These are phyloP conservation scores for Clarias laeviceps DNA, from an alignment of 2,797 vertebrate genomes.

Conservation along the genomic window DNA sequence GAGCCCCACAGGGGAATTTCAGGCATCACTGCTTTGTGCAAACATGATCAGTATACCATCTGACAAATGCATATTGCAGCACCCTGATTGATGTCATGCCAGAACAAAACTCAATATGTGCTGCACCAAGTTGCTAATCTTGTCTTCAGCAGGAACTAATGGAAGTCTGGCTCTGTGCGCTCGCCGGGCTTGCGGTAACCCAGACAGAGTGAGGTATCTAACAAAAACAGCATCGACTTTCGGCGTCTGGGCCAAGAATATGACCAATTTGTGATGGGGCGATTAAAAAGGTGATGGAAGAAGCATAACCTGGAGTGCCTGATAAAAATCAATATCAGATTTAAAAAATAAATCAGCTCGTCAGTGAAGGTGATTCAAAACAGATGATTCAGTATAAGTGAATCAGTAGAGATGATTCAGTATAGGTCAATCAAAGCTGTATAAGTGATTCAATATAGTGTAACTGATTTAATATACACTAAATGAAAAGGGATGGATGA, in stretches of 20 bases:
- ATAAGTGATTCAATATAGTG: background rate
- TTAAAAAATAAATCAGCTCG: background rate
- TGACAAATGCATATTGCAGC: constrained; percentile 48
- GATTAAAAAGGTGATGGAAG: constrained; percentile 35
- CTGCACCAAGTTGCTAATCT: constrained; percentile 53
- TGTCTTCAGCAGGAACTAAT: constrained; percentile 52
- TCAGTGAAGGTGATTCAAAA: background rate
- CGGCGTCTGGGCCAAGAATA: constrained; percentile 37
- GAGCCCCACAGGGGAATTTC: constrained; percentile 44
- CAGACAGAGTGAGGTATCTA: constrained; percentile 25
- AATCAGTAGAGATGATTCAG: background rate
- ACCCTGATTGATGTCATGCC: constrained; percentile 56
- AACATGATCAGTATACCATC: constrained; percentile 45
- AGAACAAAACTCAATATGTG: constrained; percentile 55
- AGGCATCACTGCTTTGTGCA: constrained; percentile 53
- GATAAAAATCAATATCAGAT: constrained; percentile 32
- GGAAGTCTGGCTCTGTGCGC: constrained; percentile 48
- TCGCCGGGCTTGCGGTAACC: constrained; percentile 40
- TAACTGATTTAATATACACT: background rate
- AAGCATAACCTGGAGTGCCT: constrained; percentile 14
- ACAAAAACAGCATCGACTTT: constrained; percentile 32
- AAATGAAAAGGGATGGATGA: background rate
- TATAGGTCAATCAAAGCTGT: background rate
- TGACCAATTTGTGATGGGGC: background rate
- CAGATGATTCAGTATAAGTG: background rate